Percentiles rank a stretch among this genome's conserved stretches.
These are phyloP conservation scores for Erynnis tages DNA, from an alignment of 2,888 invertebrate species.

Conservation along the genomic window DNA sequence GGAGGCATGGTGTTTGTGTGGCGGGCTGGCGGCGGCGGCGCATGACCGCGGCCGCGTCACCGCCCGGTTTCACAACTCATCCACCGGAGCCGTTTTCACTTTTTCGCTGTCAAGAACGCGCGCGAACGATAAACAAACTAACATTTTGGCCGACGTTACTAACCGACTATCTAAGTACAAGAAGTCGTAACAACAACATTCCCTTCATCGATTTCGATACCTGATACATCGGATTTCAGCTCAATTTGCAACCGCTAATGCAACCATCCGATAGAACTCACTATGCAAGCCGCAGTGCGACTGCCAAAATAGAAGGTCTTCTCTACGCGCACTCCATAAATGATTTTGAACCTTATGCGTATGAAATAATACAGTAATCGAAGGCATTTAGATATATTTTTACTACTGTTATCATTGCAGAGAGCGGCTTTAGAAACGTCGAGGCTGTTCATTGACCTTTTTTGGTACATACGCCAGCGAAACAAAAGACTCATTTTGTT, in stretches of 20 bases:
- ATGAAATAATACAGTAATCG: constrained; percentile 47
- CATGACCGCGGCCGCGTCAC: constrained; percentile 45
- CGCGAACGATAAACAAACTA: constrained; percentile 79
- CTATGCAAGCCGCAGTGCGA: constrained; percentile 49
- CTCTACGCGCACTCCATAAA: constrained; percentile 38
- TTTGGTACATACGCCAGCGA: constrained; percentile 75
- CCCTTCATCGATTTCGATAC: constrained; percentile 40
- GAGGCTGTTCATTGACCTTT: constrained; percentile 82
- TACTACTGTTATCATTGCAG: constrained; percentile 47
- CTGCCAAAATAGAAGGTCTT: constrained; percentile 59
- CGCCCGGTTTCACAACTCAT: constrained; percentile 75
- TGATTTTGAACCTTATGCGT: constrained; percentile 58
- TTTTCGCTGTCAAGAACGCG: constrained; percentile 81
- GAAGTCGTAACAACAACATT: constrained; percentile 44
- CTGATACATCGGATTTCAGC: constrained; percentile 48
- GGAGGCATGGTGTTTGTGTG: constrained; percentile 44
- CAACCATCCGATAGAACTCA: constrained; percentile 43
- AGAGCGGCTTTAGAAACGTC: constrained; percentile 70
- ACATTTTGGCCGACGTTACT: constrained; percentile 77
- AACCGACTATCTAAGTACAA: constrained; percentile 43
- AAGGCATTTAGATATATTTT: constrained; percentile 37
- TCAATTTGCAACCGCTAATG: constrained; percentile 50
- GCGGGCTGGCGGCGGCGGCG: constrained; percentile 44
- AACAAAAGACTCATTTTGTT: constrained; percentile 73
- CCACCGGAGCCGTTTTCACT: constrained; percentile 78